Percentiles rank a stretch among this genome's conserved stretches.
These are phyloP conservation scores for Cardiocondyla obscurior DNA, from an alignment of 1,140 invertebrate genomes.

Conservation along the genomic window DNA sequence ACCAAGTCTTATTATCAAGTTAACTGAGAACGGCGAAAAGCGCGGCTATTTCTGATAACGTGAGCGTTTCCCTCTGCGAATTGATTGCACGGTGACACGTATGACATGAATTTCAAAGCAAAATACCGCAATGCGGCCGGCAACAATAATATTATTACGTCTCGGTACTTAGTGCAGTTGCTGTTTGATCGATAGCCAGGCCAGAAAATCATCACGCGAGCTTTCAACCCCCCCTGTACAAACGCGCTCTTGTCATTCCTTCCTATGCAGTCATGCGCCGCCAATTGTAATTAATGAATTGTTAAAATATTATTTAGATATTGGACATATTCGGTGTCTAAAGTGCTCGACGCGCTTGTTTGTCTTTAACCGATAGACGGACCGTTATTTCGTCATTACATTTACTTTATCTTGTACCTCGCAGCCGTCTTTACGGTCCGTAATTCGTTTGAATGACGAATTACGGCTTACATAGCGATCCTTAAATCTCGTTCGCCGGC, in stretches of 20 bases:
- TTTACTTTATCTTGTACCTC: neutral
- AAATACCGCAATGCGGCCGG: conserved; percentile 62
- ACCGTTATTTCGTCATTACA: neutral
- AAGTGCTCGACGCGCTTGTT: neutral
- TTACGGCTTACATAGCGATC: conserved; percentile 5
- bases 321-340: neutral
- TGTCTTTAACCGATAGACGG: neutral
- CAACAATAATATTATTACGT: conserved; percentile 45
- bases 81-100: conserved; percentile 12
- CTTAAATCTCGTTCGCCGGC: conserved; percentile 6
- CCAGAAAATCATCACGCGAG: conserved; percentile 26
- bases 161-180: conserved; percentile 7
- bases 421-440: neutral
- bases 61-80: neutral
- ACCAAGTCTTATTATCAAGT: conserved; percentile 23
- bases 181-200: conserved; percentile 54
- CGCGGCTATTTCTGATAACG: neutral
- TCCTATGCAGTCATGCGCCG: neutral
- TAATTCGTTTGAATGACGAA: conserved; percentile 15
- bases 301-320: conserved; percentile 14
- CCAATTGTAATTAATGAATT: neutral
- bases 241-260: neutral
- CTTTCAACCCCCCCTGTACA: neutral
- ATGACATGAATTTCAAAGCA: neutral
- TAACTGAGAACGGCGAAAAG: conserved; percentile 9